Conservation (phyloP, 2,113 vertebrate species). For the Hyaena hyaena region DNA sequence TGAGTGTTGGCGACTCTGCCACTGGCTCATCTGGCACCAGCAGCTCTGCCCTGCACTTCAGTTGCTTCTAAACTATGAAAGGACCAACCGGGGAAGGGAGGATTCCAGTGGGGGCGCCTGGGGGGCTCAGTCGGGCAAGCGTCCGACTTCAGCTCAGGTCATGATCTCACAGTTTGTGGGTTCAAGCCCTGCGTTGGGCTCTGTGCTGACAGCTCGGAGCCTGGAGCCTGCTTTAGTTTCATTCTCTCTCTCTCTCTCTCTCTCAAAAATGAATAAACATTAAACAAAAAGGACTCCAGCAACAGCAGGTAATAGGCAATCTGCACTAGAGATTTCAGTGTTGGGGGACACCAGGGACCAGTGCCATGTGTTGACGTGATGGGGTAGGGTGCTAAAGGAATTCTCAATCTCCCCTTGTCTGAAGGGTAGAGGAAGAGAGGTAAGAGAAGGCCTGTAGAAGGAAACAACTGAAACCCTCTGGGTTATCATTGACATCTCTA, state of each 20-base stretch:
- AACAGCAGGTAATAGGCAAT: no score
- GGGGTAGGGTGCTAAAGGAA: neutral
- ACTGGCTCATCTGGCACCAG: neutral
- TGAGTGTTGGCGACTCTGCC: neutral
- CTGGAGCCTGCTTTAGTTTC: no score
- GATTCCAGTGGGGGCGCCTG: neutral
- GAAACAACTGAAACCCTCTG: neutral
- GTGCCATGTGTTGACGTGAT: neutral
- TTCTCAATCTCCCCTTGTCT: neutral
- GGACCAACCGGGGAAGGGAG: neutral
- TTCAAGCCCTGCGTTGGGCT: no score
- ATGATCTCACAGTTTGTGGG: no score
- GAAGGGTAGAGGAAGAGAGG: neutral
- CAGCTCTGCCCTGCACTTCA: no score
- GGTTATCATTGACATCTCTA: neutral
- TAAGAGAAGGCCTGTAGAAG: neutral
- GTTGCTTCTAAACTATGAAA: neutral
- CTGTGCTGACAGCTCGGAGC: no score
- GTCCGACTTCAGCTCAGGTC: no score
- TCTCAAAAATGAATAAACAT: no score
- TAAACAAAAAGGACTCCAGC: neutral
- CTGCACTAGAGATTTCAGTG: neutral
- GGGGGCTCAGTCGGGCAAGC: no score
- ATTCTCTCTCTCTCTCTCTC: no score
- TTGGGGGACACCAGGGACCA: rapidly evolving